A percentile compares a stretch with the other conserved stretches of the same genome.
Evolutionary conservation across 2,888 invertebrate species (phyloP).

Genomic region (Agrochola lota): DNA sequence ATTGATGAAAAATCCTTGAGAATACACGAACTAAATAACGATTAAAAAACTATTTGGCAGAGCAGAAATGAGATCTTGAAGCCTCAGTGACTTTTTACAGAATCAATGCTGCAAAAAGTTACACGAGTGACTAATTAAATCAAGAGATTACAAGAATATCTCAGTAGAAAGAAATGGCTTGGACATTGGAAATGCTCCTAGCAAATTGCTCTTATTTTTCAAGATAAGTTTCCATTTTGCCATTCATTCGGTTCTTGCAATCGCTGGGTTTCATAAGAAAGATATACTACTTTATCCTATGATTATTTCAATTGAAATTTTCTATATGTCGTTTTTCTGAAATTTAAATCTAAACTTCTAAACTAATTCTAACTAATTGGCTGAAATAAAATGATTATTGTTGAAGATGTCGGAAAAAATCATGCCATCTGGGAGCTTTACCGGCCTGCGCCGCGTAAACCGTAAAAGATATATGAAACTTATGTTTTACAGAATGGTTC

Average conservation of each 20-base stretch:
- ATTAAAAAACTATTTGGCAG: too few species aligned
- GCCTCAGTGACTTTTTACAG: neutral
- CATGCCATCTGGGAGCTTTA: too few species aligned
- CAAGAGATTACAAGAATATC: neutral
- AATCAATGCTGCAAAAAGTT: neutral
- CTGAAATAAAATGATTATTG: too few species aligned
- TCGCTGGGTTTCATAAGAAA: neutral
- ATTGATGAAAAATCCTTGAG: neutral
- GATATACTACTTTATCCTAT: neutral
- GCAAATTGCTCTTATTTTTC: slow-evolving; percentile 6
- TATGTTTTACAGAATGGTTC: too few species aligned
- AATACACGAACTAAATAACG: too few species aligned
- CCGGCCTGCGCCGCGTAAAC: too few species aligned
- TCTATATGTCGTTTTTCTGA: neutral
- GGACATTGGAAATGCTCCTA: neutral
- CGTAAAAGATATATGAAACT: too few species aligned
- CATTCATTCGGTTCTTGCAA: neutral
- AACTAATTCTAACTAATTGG: too few species aligned
- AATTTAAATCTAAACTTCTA: neutral
- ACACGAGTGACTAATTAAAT: neutral
- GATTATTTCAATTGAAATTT: neutral
- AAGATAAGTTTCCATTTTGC: neutral
- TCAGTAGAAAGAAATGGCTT: neutral
- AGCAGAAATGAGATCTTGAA: neutral
- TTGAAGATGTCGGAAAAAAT: too few species aligned